Percentiles rank a stretch among this genome's conserved stretches.
phyloP scores from a whole-genome alignment of 2,113 vertebrate species.

The Narcine bancroftii region DNA sequence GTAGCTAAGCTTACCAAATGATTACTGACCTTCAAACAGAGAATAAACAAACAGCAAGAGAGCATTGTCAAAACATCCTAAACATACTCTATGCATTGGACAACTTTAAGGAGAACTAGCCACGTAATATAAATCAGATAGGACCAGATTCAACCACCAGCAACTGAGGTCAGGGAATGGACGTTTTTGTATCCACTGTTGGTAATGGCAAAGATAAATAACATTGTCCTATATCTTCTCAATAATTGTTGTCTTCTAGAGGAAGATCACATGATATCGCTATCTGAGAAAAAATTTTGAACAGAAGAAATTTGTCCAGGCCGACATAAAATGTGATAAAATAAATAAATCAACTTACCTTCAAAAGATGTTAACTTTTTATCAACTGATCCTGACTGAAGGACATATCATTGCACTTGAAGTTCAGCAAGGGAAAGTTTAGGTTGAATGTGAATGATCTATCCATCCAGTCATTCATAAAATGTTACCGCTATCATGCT shows the following conservation, averaged over 20 bases:
- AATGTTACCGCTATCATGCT: neutral
- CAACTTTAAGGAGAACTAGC: neutral
- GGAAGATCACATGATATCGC: neutral
- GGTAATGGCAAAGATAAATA: neutral
- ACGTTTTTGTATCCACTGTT: too few species aligned
- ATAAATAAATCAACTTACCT: neutral
- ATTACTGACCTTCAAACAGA: neutral
- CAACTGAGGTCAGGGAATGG: too few species aligned
- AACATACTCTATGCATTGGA: neutral
- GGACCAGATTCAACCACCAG: neutral
- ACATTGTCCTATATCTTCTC: neutral
- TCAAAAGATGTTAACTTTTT: neutral
- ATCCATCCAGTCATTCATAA: slow-evolving; percentile 30
- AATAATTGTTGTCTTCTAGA: neutral
- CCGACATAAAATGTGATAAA: neutral
- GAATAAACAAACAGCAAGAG: neutral
- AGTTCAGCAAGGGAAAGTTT: neutral
- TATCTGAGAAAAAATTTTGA: neutral
- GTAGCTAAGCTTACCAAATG: neutral
- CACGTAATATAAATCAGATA: neutral
- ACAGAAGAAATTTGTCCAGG: neutral
- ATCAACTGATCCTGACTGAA: neutral
- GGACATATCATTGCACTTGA: neutral
- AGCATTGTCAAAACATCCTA: neutral
- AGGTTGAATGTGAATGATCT: neutral